Evolutionary conservation across 2,113 vertebrate genomes (phyloP).

Genomic region (Vidua macroura): DNA sequence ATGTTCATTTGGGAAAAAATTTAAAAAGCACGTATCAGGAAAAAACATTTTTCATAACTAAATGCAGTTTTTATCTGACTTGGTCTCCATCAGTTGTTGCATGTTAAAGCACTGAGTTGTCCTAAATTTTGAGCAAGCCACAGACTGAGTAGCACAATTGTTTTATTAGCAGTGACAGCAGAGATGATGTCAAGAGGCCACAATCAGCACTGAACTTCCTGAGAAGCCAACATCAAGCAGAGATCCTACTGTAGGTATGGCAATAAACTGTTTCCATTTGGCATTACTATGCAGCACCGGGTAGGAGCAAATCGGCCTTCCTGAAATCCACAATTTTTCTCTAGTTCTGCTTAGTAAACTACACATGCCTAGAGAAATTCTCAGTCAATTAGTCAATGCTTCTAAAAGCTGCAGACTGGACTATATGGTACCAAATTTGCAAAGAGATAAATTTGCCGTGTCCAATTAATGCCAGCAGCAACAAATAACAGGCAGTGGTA

Average conservation of each 20-base stretch:
- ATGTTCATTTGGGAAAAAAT: accelerated
- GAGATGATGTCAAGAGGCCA: not conserved
- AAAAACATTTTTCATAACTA: not conserved
- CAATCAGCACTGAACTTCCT: not conserved
- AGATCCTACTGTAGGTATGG: not conserved
- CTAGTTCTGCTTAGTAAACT: not conserved
- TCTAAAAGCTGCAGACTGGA: not conserved
- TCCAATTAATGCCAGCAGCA: not conserved
- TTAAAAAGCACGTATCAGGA: not conserved
- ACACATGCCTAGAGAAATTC: not conserved
- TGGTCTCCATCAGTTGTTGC: not conserved
- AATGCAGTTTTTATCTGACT: not conserved
- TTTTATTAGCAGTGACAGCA: not conserved
- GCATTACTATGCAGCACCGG: not conserved
- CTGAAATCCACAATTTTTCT: not conserved
- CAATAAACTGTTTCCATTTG: not conserved
- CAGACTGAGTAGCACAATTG: not conserved
- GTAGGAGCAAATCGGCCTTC: accelerated
- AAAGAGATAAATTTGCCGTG: not conserved
- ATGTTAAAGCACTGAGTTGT: not conserved
- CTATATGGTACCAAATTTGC: not conserved
- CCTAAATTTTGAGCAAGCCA: not conserved
- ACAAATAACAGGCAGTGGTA: not conserved
- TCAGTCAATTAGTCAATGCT: not conserved
- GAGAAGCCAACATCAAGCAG: not conserved